Evolutionary conservation across 2,888 invertebrate species (phyloP).

Genomic region (Campopleginae sp.): DNA sequence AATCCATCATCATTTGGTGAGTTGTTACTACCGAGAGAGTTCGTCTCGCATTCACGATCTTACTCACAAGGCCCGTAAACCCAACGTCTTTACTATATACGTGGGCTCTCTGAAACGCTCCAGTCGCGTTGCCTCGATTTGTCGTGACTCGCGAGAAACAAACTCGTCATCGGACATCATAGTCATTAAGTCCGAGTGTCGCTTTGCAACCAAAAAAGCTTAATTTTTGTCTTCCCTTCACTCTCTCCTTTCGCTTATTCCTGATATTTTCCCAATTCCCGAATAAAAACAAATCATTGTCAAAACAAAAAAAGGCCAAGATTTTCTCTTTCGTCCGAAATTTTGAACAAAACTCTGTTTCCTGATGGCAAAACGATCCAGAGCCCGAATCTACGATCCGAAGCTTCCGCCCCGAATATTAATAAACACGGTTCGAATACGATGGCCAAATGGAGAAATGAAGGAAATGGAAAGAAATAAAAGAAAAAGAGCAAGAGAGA

Average conservation of each 20-base stretch:
- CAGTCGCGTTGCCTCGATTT: constrained; percentile 44
- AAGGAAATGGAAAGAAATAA: not conserved
- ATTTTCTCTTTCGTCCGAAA: not conserved
- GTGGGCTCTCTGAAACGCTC: constrained; percentile 6
- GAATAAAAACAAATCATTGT: too few species aligned
- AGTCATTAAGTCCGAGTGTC: constrained; percentile 16
- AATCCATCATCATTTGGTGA: constrained; percentile 66
- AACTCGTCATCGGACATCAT: constrained; percentile 44
- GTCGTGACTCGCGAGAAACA: constrained; percentile 55
- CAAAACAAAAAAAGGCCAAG: not conserved
- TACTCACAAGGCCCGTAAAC: not conserved
- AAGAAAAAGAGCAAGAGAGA: not conserved
- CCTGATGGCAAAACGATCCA: too few species aligned
- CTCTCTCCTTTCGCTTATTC: too few species aligned
- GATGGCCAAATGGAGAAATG: constrained; percentile 31
- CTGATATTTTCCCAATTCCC: too few species aligned
- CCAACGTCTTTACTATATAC: constrained; percentile 37
- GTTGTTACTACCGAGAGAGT: constrained; percentile 48
- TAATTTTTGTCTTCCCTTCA: not conserved
- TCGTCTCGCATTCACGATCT: constrained; percentile 34
- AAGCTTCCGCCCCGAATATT: constrained; percentile 81
- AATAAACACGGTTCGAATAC: constrained; percentile 80
- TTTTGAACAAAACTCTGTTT: not conserved
- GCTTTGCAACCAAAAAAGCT: not conserved
- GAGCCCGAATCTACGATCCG: constrained; percentile 14